Base-by-base conservation (phyloP, 2,797 vertebrate species). In the Valencia hispanica region DNA sequence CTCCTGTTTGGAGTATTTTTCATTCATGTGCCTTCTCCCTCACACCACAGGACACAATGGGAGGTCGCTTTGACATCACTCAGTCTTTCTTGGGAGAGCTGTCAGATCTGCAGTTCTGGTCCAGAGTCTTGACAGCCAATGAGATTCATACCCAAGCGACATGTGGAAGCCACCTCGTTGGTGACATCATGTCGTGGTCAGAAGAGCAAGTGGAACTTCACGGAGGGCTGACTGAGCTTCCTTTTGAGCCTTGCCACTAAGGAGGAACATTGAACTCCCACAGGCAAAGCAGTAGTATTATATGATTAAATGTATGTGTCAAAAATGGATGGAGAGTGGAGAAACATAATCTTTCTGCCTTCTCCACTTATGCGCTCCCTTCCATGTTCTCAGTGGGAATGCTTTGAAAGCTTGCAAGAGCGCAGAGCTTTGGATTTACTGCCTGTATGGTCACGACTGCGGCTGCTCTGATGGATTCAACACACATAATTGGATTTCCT, bases 21-120 rank as follows among this genome's bases (percentile, higher is more conserved):
- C 9, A 27, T 27, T 12, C 15, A 45, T 27, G 14, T 27, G 65
- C 15, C 25, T 36, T 65, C 12, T 14, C 45, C 25, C 0, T 47
- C 30, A 27, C 57, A 73, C 66, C 36, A 25, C 88, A 97, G 96
- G 96, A 97, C 86, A 94, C 95, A 1, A 81, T 96, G 73, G 96
- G 96, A 0, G 96, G 96, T 3, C 94, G 94, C 4, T 97, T 96
- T 27, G 96, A 97, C 45, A 94, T 96, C 68, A 94, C 95, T 4
- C 96, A 97, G 90, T 96, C 96, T 53, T 97, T 97, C 76, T 93
- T 94, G 66, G 96, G 96, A 5, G 94, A 96, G 76, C 83, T 97
- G 83, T 94, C 96, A 0, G 96, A 96, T 51, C 91, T 97, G 72
- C 95, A 97, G 88, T 87, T 97, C 88, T 97, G 96, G 96, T 96